These are phyloP conservation scores for Hippopotamus amphibius DNA, from an alignment of 2,113 vertebrate genomes.

Conservation along the genomic window DNA sequence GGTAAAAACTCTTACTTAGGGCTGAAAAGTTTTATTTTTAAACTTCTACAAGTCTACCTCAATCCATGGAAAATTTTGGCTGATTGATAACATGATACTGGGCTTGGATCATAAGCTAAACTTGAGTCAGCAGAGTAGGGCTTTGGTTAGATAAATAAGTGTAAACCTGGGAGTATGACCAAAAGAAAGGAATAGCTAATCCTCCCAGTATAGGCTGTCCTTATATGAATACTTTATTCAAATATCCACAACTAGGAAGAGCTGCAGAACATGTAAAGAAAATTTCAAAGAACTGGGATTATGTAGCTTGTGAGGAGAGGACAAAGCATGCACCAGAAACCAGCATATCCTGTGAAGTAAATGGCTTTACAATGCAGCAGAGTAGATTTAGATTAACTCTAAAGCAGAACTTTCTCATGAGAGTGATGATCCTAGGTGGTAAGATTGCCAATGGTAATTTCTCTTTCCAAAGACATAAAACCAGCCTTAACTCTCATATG, in stretches of 20 bases:
- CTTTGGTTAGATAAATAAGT: constrained; percentile 64
- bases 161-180: constrained; percentile 26
- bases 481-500: neutral
- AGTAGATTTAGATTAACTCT: constrained; percentile 23
- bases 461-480: constrained; percentile 31
- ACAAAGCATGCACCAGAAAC: constrained; percentile 42
- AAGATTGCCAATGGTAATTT: neutral
- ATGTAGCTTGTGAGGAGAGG: constrained; percentile 30
- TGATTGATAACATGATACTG: constrained; percentile 32
- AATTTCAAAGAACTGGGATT: constrained; percentile 9
- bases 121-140: constrained; percentile 56
- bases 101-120: constrained; percentile 10
- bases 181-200: constrained; percentile 62
- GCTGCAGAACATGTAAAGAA: neutral
- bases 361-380: neutral
- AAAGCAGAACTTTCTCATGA: constrained; percentile 31
- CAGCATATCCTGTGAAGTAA: neutral
- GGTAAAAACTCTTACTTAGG: constrained; percentile 2
- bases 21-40: constrained; percentile 36
- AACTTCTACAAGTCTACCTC: neutral
- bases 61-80: constrained; percentile 45
- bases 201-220: neutral
- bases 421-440: neutral
- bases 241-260: constrained; percentile 34
- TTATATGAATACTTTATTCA: constrained; percentile 50